A percentile compares a stretch with the other conserved stretches of the same genome.
phyloP scores from a whole-genome alignment of 2,113 vertebrate genomes.

The Istiophorus platypterus region DNA sequence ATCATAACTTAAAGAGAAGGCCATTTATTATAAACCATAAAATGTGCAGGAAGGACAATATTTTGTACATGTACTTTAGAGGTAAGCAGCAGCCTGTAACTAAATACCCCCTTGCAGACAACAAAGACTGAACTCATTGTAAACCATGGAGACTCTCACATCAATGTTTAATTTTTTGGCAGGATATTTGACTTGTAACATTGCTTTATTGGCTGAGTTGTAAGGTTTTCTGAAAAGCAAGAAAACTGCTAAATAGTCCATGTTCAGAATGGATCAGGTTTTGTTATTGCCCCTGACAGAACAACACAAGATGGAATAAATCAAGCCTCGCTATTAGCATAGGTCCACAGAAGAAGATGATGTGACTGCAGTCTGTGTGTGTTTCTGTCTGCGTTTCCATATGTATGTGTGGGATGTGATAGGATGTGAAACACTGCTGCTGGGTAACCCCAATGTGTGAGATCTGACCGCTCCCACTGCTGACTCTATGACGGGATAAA shows the following conservation, averaged over 20 bases:
- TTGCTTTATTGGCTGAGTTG: neutral
- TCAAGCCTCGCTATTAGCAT: slow-evolving; percentile 27
- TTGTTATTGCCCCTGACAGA: slow-evolving; percentile 33
- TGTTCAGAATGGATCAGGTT: slow-evolving; percentile 37
- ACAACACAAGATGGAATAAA: slow-evolving; percentile 30
- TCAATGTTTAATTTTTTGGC: slow-evolving; percentile 38
- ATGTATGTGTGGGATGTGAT: slow-evolving; percentile 46
- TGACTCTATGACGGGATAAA: slow-evolving; percentile 59
- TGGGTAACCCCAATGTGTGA: slow-evolving; percentile 68
- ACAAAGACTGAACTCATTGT: slow-evolving; percentile 22
- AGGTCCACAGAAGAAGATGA: slow-evolving; percentile 20
- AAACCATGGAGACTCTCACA: slow-evolving; percentile 8
- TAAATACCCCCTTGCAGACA: neutral
- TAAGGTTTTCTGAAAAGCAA: slow-evolving; percentile 33
- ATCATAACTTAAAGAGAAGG: neutral
- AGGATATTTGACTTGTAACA: slow-evolving; percentile 17
- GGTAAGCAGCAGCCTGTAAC: slow-evolving; percentile 22
- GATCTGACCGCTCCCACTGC: slow-evolving; percentile 71
- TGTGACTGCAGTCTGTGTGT: slow-evolving; percentile 3
- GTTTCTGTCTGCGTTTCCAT: neutral
- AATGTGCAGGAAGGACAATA: neutral
- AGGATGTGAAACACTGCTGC: slow-evolving; percentile 53
- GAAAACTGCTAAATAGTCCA: slow-evolving; percentile 8
- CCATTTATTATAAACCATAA: neutral
- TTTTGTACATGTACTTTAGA: slow-evolving; percentile 1